Evolutionary conservation across 2,113 vertebrate species (phyloP).

Genomic region (Ornithorhynchus anatinus): DNA sequence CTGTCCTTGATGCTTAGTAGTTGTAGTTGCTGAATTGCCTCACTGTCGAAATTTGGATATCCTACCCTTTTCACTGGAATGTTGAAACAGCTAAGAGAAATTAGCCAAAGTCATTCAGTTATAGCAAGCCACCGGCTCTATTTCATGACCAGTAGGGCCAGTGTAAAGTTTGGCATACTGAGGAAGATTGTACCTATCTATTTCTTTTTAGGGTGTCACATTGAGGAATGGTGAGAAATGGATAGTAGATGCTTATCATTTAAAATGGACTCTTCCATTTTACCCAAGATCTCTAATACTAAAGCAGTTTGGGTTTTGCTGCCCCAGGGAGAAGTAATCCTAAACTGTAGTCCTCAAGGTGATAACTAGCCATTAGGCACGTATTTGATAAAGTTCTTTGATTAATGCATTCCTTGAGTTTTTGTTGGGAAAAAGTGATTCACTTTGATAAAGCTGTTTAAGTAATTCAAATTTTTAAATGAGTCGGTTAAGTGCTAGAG

Average conservation of each 20-base stretch:
- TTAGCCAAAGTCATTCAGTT: background rate
- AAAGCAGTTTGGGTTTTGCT: too few relatives aligned
- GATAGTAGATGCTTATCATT: background rate
- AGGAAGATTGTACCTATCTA: background rate
- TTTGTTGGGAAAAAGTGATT: background rate
- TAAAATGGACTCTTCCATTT: background rate
- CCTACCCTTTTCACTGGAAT: too few relatives aligned
- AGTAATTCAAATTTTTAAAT: too few relatives aligned
- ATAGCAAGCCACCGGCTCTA: background rate
- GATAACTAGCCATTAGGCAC: background rate
- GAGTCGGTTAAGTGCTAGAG: too few relatives aligned
- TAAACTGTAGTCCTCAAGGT: background rate
- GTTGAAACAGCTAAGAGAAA: accelerated
- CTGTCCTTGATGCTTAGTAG: background rate
- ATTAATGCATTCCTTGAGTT: background rate
- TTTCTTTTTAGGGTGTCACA: background rate
- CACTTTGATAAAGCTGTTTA: background rate
- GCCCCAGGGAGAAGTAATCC: background rate
- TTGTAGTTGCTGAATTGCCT: background rate
- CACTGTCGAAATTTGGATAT: too few relatives aligned
- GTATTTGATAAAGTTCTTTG: background rate
- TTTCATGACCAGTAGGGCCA: background rate
- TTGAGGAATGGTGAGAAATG: background rate
- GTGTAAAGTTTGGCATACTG: background rate
- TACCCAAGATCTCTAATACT: background rate